Conservation (phyloP, 2,797 vertebrate genomes). For the Phoxinus dragarum region DNA sequence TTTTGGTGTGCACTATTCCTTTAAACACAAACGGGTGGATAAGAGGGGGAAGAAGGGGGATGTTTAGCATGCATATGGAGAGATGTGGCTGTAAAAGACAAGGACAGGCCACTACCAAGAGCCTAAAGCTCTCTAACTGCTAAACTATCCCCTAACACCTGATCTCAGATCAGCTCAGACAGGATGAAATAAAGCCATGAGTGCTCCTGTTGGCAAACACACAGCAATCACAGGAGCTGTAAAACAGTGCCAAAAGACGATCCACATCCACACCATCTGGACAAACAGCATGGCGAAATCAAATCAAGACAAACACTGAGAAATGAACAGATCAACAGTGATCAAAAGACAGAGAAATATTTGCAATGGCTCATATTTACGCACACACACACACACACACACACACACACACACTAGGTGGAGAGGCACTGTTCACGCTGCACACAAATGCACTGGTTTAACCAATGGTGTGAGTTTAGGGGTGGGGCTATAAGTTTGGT, state of each 20-base stretch:
- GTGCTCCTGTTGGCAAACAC: background rate
- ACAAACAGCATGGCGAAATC: background rate
- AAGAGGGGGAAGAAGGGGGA: background rate
- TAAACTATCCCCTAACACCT: background rate
- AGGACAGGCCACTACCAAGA: conserved; percentile 2
- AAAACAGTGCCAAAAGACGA: background rate
- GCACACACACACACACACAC: background rate
- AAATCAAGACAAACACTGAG: background rate
- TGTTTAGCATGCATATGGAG: background rate
- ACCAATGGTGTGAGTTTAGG: background rate
- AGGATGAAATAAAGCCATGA: background rate
- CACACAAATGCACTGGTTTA: background rate
- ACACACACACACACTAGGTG: background rate
- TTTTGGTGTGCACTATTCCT: background rate
- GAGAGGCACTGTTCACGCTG: background rate
- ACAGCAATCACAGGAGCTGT: background rate
- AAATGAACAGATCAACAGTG: background rate
- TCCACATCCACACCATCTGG: conserved; percentile 12
- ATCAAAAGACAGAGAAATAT: background rate
- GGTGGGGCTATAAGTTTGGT: background rate
- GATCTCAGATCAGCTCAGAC: conserved; percentile 13
- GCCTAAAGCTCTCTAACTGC: background rate
- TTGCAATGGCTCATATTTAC: background rate
- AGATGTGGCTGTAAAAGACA: conserved; percentile 18
- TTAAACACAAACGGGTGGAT: background rate